Evolutionary conservation across 1,140 invertebrate genomes (phyloP).

Genomic region (Tetramorium parvispinum): DNA sequence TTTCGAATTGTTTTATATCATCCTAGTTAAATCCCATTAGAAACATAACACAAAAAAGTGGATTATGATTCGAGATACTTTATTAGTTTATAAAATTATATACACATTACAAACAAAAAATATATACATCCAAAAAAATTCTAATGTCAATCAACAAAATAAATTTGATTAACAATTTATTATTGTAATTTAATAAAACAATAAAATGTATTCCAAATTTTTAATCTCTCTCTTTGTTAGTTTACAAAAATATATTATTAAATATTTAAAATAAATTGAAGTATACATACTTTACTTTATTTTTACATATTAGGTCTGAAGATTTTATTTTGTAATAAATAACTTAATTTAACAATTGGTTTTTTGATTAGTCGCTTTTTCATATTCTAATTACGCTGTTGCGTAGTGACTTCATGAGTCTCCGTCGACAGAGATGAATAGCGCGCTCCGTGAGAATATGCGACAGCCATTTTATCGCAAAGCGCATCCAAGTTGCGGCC

Average conservation of each 20-base stretch:
- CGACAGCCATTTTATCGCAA: slow-evolving; percentile 38
- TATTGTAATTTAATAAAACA: neutral
- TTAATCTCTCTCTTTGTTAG: neutral
- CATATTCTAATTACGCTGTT: neutral
- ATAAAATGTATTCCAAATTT: neutral
- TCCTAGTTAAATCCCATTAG: neutral
- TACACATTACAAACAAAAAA: neutral
- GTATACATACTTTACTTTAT: neutral
- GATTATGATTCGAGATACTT: neutral
- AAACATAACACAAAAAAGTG: neutral
- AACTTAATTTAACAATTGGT: slow-evolving; percentile 7
- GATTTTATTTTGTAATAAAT: neutral
- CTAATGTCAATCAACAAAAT: neutral
- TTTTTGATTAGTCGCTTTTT: neutral
- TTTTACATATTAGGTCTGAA: neutral
- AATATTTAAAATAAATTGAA: neutral
- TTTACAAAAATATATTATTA: neutral
- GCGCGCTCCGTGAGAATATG: slow-evolving; percentile 15
- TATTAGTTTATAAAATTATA: neutral
- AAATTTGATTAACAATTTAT: neutral
- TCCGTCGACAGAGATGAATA: slow-evolving; percentile 26
- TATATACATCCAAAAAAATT: neutral
- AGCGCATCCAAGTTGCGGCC: slow-evolving; percentile 5
- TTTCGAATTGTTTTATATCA: slow-evolving; percentile 12
- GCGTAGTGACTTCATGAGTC: neutral